Evolutionary conservation across 2,797 vertebrate genomes (phyloP), one percentile per base, ranked within the genome.

Genomic region (Cuculus canorus): DNA sequence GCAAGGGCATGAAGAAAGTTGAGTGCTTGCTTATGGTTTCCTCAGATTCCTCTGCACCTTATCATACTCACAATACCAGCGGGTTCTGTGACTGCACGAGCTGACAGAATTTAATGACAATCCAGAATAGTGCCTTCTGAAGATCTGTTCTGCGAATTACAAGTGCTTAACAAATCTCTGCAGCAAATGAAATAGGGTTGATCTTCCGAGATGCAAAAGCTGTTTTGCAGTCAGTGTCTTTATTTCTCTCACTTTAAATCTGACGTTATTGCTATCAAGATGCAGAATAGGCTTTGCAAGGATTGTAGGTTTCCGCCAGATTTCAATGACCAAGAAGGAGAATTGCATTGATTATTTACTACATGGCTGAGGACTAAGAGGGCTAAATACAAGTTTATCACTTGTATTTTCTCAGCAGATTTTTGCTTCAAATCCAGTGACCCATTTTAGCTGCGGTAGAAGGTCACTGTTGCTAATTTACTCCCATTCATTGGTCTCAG

Each of bases 81-180:
- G 59, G 79, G 79, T 96, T 94, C 94, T 50, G 53, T 96, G 93
- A 45, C 52, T 65, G 68, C 91, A 94, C 91, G 85, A 92, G 65
- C 56, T 93, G 92, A 86, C 64, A 93, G 88, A 97, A 94, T 95
- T 93, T 79, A 96, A 82, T 92, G 93, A 93, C 91, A 95, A 95
- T 90, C 64, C 90, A 88, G 56, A 88, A 69, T 97, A 97, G 95
- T 43, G 27, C 43, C 91, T 97, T 95, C 84, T 81, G 68, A 96
- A 95, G 52, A 65, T 30, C 84, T 69, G 41, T 87, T 96, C 76
- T 77, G 92, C 95, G 91, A 96, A 95, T 94, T 94, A 75, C 56
- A 66, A 95, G 89, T 92, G 71, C 90, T 96, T 95, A 96, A 85
- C 68, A 91, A 87, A 94, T 35, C 75, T 82, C 23, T 25, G 68